phyloP scores from a whole-genome alignment of 2,113 vertebrate genomes.

The Lagopus leucura region DNA sequence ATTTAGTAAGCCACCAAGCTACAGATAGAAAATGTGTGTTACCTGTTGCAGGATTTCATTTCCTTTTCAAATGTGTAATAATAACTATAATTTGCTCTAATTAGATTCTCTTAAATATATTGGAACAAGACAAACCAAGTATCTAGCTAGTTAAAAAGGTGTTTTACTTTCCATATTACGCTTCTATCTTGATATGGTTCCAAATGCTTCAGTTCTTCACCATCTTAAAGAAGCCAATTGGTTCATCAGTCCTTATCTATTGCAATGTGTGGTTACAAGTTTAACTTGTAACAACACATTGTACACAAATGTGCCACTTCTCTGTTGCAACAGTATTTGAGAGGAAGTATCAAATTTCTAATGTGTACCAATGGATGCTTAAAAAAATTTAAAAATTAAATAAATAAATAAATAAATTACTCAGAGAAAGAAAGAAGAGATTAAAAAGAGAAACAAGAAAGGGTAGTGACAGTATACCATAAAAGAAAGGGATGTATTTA shows the following conservation, averaged over 20 bases:
- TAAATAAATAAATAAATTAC: neutral
- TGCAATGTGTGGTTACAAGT: slow-evolving; percentile 42
- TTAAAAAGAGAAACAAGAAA: slow-evolving; percentile 40
- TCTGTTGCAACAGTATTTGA: slow-evolving; percentile 51
- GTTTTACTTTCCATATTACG: slow-evolving; percentile 53
- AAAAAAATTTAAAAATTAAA: neutral
- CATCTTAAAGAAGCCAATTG: slow-evolving; percentile 47
- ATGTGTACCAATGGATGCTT: slow-evolving; percentile 39
- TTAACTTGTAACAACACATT: slow-evolving; percentile 51
- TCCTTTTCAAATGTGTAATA: neutral
- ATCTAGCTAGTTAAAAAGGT: slow-evolving; percentile 32
- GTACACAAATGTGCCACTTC: slow-evolving; percentile 21
- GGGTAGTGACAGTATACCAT: slow-evolving; percentile 6
- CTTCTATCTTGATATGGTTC: slow-evolving; percentile 55
- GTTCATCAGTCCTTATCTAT: slow-evolving; percentile 57
- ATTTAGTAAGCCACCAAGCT: neutral
- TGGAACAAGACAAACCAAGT: slow-evolving; percentile 32
- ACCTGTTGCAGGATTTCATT: neutral
- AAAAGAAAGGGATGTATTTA: slow-evolving; percentile 49
- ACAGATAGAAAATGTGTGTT: neutral
- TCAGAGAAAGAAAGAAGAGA: slow-evolving; percentile 56
- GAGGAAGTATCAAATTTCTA: slow-evolving; percentile 63
- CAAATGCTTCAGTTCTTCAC: slow-evolving; percentile 64
- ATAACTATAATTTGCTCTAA: neutral
- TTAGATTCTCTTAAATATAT: neutral